Percentiles rank a stretch among this genome's conserved stretches.
These are phyloP conservation scores for Phaethornis superciliosus DNA, from an alignment of 2,113 vertebrate species.

Conservation along the genomic window DNA sequence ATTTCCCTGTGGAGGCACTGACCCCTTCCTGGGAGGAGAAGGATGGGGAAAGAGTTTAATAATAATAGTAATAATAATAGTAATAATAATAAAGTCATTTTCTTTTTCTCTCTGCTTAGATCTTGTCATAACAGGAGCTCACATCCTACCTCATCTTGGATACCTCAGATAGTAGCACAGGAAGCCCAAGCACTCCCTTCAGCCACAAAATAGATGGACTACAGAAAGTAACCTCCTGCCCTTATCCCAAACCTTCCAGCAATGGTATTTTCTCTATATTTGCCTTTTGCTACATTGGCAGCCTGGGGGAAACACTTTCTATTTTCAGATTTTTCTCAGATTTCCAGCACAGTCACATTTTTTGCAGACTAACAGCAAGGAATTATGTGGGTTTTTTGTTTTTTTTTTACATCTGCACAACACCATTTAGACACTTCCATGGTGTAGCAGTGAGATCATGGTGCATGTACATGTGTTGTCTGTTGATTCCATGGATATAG, in stretches of 20 bases:
- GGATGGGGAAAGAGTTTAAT: background rate
- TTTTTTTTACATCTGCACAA: rapidly evolving
- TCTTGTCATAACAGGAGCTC: background rate
- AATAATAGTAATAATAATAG: too few relatives aligned
- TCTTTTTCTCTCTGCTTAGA: background rate
- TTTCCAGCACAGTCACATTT: background rate
- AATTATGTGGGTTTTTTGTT: rapidly evolving
- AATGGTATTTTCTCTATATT: background rate
- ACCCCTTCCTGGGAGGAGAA: background rate
- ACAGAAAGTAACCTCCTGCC: background rate
- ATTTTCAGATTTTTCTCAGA: background rate
- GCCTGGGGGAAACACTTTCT: background rate
- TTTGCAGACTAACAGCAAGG: background rate
- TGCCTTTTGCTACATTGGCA: rapidly evolving
- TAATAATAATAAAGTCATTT: too few relatives aligned
- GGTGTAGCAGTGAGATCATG: rapidly evolving
- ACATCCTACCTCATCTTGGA: background rate
- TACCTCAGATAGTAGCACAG: rapidly evolving
- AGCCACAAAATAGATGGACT: background rate
- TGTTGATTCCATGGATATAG: background rate
- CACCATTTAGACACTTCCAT: background rate
- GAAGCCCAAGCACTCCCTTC: background rate
- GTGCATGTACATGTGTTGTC: background rate
- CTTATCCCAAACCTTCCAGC: background rate
- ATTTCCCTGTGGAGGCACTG: background rate